Evolutionary conservation across 2,888 invertebrate species (phyloP), one percentile per base, ranked within the genome.

Genomic region (Aphidoletes aphidimyza): DNA sequence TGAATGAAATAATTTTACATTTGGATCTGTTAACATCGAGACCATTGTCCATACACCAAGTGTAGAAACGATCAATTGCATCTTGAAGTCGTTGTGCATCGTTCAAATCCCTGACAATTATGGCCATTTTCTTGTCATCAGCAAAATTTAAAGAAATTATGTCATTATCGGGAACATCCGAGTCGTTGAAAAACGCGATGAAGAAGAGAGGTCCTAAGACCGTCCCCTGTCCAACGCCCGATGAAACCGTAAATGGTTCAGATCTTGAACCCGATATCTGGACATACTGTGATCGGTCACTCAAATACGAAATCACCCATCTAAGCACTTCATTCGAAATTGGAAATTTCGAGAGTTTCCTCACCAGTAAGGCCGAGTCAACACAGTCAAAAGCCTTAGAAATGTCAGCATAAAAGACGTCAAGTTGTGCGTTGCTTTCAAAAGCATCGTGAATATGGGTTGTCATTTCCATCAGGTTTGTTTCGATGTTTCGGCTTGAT

Each of bases 171-270:
- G 3, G 5, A n/a, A 11, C 8, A 36, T 83, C 26, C 19, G 83
- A 83, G 36, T 83, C 83, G 19, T 83, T 26, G n/a, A 83, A 83
- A 26, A 83, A 83, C 8, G n/a, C 37, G n/a, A 83, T 36, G 83
- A 83, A 83, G 1, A 83, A 17, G 6, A 83, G 14, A 2, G 83
- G 83, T 1, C 83, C 83, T 9, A 37, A n/a, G 17, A 83, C 22
- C 2, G 83, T 37, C 3, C 83, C 83, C 39, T 83, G 83, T 1
- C 83, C 83, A 17, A 83, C 83, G 9, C 83, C 83, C 2, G 83
- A 83, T 36, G 37, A 11, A n/a, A 83, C 83, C 34, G 34, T n/a
- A n/a, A 83, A 36, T 3, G 26, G 59, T 3, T 59, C 26, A 3
- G 59, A 59, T 47, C 17, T 47, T 59, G 59, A 59, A 26, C 30